A percentile compares a stretch with the other conserved stretches of the same genome.
These are phyloP conservation scores for Scotopteryx bipunctaria DNA, from an alignment of 2,888 invertebrate species.

Conservation along the genomic window DNA sequence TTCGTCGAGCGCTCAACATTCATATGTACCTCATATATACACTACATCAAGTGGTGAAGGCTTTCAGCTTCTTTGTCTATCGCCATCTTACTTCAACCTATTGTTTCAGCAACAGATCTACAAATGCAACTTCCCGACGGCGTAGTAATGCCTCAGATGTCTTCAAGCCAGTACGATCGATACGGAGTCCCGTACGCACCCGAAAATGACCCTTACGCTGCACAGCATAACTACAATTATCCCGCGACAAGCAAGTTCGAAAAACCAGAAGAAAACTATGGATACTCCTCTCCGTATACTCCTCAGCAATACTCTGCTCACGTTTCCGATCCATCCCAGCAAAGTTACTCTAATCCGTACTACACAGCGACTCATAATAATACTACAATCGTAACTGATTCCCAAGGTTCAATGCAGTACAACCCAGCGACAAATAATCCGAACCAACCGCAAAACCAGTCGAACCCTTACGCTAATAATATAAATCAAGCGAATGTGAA, in stretches of 20 bases:
- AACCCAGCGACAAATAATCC: conserved; percentile 3
- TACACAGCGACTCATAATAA: conserved; percentile 65
- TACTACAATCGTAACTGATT: conserved; percentile 59
- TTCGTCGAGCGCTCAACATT: too few relatives aligned
- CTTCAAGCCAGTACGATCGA: conserved; percentile 57
- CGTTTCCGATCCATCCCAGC: conserved; percentile 52
- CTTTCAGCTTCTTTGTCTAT: not conserved
- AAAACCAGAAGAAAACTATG: conserved; percentile 61
- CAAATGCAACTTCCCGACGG: conserved; percentile 72
- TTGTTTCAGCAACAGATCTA: conserved; percentile 67
- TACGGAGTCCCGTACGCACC: conserved; percentile 55
- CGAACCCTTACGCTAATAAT: conserved; percentile 31
- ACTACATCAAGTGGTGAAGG: not conserved
- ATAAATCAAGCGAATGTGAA: conserved; percentile 25
- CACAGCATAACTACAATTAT: conserved; percentile 54
- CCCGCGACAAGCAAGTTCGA: conserved; percentile 56
- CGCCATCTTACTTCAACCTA: conserved; percentile 5
- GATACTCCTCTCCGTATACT: conserved; percentile 62
- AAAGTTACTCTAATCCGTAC: conserved; percentile 64
- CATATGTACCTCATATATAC: too few relatives aligned
- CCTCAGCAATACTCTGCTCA: conserved; percentile 63
- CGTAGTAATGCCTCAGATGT: conserved; percentile 57
- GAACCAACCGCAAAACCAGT: conserved; percentile 26
- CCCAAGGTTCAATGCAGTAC: conserved; percentile 50
- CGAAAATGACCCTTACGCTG: conserved; percentile 55